Evolutionary conservation across 2,797 vertebrate species (phyloP), one percentile per base, ranked within the genome.

Genomic region (Myotis pilosus): DNA sequence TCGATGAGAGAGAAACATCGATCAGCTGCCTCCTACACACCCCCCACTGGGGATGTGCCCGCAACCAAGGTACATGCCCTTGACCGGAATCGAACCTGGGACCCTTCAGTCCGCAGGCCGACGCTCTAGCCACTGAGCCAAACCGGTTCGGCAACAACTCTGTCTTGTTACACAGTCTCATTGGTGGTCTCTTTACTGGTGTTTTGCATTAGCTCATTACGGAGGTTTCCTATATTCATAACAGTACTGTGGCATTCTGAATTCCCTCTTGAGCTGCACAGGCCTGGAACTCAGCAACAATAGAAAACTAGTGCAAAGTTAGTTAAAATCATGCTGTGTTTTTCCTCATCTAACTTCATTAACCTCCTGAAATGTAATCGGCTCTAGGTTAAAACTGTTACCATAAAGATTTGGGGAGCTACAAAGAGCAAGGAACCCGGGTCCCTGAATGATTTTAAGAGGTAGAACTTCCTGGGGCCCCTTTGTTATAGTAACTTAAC

Each of bases 301-400:
- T 55, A 66, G 25, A 19, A 91, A 93, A 75, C 17, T 11, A 66
- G 62, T 83, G 75, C 22, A 76, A 85, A 23, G 1, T 51, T 86
- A 79, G 33, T 79, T 94, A 75, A 91, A 87, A 41, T 92, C 86
- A 86, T 93, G 53, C 41, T 76, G 47, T 74, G 62, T 82, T 64
- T 66, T 28, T 20, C 8, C 33, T 60, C 53, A 79, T 53, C 47
- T 15, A 57, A 80, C 55, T 94, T 89, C 71, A 71, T 57, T 30
- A 85, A 80, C 57, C 49, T 71, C 44, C 64, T 85, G 74, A 88
- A 91, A 93, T 81, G 9, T 94, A 89, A 76, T 92, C 28, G 33
- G 20, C 12, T n/a, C 51, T 51, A 91, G 17, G 22, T 69, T 57
- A 79, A 87, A 80, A 55, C 33, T 23, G 3, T 87, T 79, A 79